Percentiles rank a stretch among this genome's conserved stretches.
These are phyloP conservation scores for Drosophila kurseongensis DNA, from an alignment of 1,140 invertebrate genomes.

Conservation along the genomic window DNA sequence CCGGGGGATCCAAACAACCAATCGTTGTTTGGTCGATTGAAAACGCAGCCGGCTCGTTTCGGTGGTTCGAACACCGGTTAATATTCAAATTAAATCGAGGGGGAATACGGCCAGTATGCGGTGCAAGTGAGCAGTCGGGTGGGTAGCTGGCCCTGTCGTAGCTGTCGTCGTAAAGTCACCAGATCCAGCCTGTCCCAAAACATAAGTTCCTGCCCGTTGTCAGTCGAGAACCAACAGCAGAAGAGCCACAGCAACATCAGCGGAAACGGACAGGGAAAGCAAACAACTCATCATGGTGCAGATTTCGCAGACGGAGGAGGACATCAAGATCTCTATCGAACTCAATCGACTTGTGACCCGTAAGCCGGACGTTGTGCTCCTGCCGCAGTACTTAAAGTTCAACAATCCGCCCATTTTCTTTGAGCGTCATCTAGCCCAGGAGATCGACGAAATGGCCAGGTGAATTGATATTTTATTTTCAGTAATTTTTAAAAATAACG, in stretches of 20 bases:
- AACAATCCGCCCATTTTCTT: conserved; percentile 84
- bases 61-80: conserved; percentile 58
- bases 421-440: conserved; percentile 72
- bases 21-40: conserved; percentile 78
- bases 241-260: conserved; percentile 23
- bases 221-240: conserved; percentile 23
- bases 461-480: neutral
- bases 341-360: conserved; percentile 77
- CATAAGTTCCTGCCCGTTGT: conserved; percentile 31
- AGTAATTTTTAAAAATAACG: neutral
- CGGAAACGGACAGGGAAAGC: conserved; percentile 1
- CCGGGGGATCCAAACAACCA: conserved; percentile 53
- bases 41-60: conserved; percentile 43
- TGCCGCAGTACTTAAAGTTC: conserved; percentile 77
- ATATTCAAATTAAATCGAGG: conserved; percentile 73
- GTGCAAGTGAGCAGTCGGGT: conserved; percentile 52
- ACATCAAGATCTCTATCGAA: conserved; percentile 82
- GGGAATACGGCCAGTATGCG: conserved; percentile 46
- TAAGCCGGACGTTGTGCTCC: conserved; percentile 77
- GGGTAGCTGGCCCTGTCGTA: conserved; percentile 46
- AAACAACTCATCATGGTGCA: conserved; percentile 74
- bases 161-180: conserved; percentile 22
- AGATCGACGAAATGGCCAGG: conserved; percentile 78
- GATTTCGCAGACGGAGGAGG: conserved; percentile 80
- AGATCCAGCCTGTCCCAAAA: conserved; percentile 14